Evolutionary conservation across 2,113 vertebrate species (phyloP), one percentile per base, ranked within the genome.

Genomic region (Plecturocebus donacophilus): DNA sequence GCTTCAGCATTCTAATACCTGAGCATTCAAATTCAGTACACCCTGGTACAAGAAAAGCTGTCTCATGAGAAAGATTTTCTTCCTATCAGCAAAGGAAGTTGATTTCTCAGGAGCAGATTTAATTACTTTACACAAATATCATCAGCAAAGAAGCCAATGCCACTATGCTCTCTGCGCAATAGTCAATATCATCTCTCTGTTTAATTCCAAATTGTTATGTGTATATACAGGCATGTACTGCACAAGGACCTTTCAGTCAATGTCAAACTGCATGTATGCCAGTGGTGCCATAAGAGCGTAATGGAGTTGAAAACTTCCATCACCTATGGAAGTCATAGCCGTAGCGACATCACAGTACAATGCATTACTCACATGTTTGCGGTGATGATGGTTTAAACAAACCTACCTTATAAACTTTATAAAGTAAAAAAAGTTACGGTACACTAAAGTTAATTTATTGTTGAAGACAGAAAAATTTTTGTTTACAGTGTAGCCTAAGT

Each of bases 51-150:
- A 87, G 70, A 49, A 87, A 83, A 80, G 42, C 61, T 68, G 32
- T 58, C 27, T 61, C 3, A 77, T 68, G 40, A 90, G 40, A 52
- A 61, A 88, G 25, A 66, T 77, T 82, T 82, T 87, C 64, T 68
- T 21, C 3, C 25, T 70, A 8, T 6, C 23, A 21, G n/a, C 56
- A 80, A 27, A 77, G 49, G 30, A 87, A 77, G 13, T 80, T 93
- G 71, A 87, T 85, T 92, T 92, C 71, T 90, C 82, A 94, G 38
- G 80, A 85, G 32, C 25, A 90, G 32, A 75, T 79, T 91, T 70
- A 30, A 76, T 76, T 92, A 90, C 35, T 14, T 56, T 89, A 86
- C 23, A 25, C 82, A 96, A 94, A 91, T 79, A 86, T 64, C 64
- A 84, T 52, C 20, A 71, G 13, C 61, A 68, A 66, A 64, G 30